Conservation (phyloP, 2,797 vertebrate genomes). For the Myotis pilosus region DNA sequence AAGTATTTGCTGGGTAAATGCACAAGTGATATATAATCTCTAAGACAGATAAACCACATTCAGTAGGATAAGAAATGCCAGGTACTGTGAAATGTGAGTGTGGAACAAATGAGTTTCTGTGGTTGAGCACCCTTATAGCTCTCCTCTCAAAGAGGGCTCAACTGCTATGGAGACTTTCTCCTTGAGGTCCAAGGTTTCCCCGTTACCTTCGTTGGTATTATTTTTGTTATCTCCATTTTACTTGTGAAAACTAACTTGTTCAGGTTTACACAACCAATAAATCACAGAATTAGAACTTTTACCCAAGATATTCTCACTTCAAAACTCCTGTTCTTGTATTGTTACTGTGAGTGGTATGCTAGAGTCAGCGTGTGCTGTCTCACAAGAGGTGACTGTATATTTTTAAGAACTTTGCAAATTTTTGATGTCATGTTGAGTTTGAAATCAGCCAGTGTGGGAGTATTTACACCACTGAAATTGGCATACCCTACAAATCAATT, state of each 20-base stretch:
- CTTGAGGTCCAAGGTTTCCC: neutral
- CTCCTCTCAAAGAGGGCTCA: neutral
- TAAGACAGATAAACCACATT: neutral
- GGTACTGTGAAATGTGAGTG: neutral
- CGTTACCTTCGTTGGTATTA: neutral
- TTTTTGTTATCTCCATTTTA: neutral
- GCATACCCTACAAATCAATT: neutral
- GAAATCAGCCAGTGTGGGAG: neutral
- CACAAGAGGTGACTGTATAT: neutral
- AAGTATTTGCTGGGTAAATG: neutral
- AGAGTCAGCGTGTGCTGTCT: neutral
- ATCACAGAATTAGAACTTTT: slow-evolving; percentile 1
- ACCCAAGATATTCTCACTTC: neutral
- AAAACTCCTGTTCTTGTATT: neutral
- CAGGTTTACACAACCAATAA: neutral
- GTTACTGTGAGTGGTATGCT: neutral
- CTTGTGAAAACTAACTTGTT: neutral
- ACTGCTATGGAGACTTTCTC: neutral
- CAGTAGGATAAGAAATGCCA: neutral
- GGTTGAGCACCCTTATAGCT: neutral
- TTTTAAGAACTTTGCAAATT: neutral
- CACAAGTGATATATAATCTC: neutral
- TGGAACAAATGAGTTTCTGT: neutral
- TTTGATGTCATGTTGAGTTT: neutral
- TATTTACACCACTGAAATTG: neutral